phyloP scores from a whole-genome alignment of 2,888 invertebrate genomes.

The Drosophila atroscutellata region DNA sequence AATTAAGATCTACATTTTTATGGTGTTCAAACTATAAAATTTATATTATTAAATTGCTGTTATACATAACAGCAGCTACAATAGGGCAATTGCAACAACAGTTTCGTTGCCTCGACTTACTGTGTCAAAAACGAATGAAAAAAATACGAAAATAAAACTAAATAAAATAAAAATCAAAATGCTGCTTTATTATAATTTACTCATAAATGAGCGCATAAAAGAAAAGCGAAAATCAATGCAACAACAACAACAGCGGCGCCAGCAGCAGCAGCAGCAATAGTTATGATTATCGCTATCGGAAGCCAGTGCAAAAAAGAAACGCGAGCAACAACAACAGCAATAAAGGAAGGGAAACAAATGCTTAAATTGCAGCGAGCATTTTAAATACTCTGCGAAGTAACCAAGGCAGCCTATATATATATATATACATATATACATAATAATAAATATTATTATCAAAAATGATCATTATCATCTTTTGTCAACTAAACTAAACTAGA shows the following conservation, averaged over 20 bases:
- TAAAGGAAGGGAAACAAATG: constrained; percentile 1
- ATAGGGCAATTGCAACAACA: constrained; percentile 18
- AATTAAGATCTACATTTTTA: constrained; percentile 79
- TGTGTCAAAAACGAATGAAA: constrained; percentile 13
- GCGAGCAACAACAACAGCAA: constrained; percentile 19
- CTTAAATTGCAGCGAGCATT: neutral
- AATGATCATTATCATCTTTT: neutral
- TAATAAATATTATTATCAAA: neutral
- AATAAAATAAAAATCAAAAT: constrained; percentile 12
- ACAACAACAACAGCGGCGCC: constrained; percentile 20
- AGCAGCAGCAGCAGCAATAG: constrained; percentile 18
- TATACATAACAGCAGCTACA: constrained; percentile 54
- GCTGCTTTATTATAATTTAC: constrained; percentile 50
- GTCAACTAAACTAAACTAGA: neutral
- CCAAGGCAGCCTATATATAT: neutral
- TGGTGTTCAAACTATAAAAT: constrained; percentile 78
- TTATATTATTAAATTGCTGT: constrained; percentile 76
- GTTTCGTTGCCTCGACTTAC: constrained; percentile 1
- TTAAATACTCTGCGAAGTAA: neutral
- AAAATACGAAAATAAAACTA: constrained; percentile 13
- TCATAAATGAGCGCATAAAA: constrained; percentile 52
- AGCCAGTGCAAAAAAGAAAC: constrained; percentile 29
- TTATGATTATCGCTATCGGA: constrained; percentile 64
- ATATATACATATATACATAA: neutral
- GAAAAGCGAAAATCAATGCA: constrained; percentile 68